Evolutionary conservation across 1,140 invertebrate species (phyloP).

Genomic region (Bemisia tabaci): DNA sequence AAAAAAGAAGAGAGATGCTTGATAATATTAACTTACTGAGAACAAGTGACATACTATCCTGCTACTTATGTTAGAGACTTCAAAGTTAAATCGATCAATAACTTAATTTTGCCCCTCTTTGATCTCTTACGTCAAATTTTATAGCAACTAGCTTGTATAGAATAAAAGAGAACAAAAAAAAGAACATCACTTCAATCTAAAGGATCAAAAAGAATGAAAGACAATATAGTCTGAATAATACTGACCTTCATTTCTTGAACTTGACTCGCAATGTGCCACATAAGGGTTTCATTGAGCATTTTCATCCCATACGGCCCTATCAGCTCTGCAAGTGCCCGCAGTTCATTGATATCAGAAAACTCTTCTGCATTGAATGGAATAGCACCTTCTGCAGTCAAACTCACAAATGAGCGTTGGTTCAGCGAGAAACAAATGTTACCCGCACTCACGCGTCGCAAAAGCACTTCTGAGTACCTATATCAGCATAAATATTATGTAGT

Average conservation of each 20-base stretch:
- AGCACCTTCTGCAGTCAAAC: slow-evolving; percentile 69
- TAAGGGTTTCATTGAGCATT: slow-evolving; percentile 86
- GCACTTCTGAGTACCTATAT: slow-evolving; percentile 79
- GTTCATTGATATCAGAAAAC: slow-evolving; percentile 93
- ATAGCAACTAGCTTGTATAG: too few relatives aligned
- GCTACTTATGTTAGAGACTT: too few relatives aligned
- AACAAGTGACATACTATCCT: too few relatives aligned
- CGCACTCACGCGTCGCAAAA: slow-evolving; percentile 79
- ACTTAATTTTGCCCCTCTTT: too few relatives aligned
- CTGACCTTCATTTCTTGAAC: slow-evolving; percentile 81
- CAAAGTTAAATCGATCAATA: too few relatives aligned
- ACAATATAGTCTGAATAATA: not conserved
- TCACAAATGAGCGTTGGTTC: slow-evolving; percentile 92
- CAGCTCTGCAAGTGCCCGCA: slow-evolving; percentile 90
- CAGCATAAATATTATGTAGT: too few relatives aligned
- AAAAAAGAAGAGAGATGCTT: too few relatives aligned
- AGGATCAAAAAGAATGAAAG: too few relatives aligned
- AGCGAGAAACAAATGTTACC: slow-evolving; percentile 94
- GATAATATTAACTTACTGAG: too few relatives aligned
- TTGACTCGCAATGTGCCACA: slow-evolving; percentile 97
- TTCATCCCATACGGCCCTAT: slow-evolving; percentile 99
- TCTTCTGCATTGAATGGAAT: slow-evolving; percentile 94
- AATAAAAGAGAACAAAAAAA: too few relatives aligned
- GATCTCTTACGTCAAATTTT: too few relatives aligned
- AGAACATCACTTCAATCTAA: too few relatives aligned